A percentile compares a stretch with the other conserved stretches of the same genome.
These are phyloP conservation scores for Isurus oxyrinchus DNA, from an alignment of 2,113 vertebrate species.

Conservation along the genomic window DNA sequence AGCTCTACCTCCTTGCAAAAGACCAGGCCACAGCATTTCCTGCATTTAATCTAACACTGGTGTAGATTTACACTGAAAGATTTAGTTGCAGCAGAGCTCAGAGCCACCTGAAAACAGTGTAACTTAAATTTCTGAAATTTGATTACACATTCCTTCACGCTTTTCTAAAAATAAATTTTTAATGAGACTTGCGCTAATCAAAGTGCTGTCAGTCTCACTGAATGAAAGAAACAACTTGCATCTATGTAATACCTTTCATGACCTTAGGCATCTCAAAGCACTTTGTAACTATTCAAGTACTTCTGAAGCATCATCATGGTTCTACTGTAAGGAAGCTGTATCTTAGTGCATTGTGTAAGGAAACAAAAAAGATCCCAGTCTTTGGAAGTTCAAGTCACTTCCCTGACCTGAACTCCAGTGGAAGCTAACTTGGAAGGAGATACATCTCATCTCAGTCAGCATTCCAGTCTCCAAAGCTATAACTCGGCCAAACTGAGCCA, in stretches of 20 bases:
- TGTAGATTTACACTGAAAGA: background rate
- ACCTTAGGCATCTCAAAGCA: background rate
- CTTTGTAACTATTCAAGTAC: background rate
- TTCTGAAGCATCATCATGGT: background rate
- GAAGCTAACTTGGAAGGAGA: background rate
- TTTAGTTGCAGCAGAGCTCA: background rate
- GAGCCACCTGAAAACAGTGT: background rate
- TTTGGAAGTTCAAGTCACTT: background rate
- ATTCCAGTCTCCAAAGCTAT: background rate
- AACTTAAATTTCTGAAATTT: background rate
- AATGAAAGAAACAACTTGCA: background rate
- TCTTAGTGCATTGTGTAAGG: background rate
- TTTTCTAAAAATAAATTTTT: background rate
- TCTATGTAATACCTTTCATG: background rate
- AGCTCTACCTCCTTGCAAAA: background rate
- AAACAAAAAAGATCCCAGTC: too few relatives aligned
- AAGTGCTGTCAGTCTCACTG: background rate
- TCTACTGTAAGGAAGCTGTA: background rate
- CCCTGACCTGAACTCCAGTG: background rate
- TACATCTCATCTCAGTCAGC: background rate
- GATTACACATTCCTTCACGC: background rate
- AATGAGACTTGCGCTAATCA: background rate
- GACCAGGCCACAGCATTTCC: background rate
- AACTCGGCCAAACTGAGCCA: background rate
- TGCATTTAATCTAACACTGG: background rate